These are phyloP conservation scores for Monochamus saltuarius DNA, from an alignment of 1,140 invertebrate species.

Conservation along the genomic window DNA sequence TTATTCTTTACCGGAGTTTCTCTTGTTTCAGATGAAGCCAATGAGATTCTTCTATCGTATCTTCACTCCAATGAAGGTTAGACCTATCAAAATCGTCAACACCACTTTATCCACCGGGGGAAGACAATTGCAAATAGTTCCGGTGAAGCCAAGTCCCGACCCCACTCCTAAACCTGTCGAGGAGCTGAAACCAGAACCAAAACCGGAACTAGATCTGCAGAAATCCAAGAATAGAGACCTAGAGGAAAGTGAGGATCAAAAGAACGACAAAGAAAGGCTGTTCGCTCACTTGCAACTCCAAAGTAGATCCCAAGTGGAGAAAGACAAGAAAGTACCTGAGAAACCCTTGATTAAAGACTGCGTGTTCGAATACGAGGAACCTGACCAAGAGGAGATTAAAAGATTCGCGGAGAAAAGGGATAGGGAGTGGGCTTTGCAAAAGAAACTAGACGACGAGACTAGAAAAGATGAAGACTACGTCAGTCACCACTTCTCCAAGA, in stretches of 20 bases:
- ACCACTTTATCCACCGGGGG: constrained; percentile 38
- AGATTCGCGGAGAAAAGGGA: constrained; percentile 48
- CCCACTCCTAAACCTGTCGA: constrained; percentile 7
- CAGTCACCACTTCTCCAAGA: constrained; percentile 42
- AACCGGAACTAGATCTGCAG: constrained; percentile 17
- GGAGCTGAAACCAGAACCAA: constrained; percentile 21
- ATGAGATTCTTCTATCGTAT: constrained; percentile 66
- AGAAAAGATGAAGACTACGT: constrained; percentile 29
- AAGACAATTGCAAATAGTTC: constrained; percentile 48
- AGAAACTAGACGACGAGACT: constrained; percentile 44
- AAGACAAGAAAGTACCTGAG: constrained; percentile 31
- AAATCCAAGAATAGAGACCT: constrained; percentile 13
- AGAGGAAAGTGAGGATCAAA: constrained; percentile 32
- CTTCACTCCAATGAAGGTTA: constrained; percentile 48
- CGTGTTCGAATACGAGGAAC: constrained; percentile 48
- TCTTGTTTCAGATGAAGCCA: constrained; percentile 58
- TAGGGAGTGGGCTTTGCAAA: constrained; percentile 48
- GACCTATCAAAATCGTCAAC: constrained; percentile 49
- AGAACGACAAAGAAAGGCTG: constrained; percentile 41
- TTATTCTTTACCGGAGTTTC: too few species aligned
- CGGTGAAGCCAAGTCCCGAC: constrained; percentile 29
- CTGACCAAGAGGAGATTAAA: constrained; percentile 49
- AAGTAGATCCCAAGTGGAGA: constrained; percentile 39
- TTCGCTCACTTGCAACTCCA: constrained; percentile 45
- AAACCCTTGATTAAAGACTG: constrained; percentile 35